Percentiles rank a stretch among this genome's conserved stretches.
Evolutionary conservation across 2,888 invertebrate species (phyloP).

Genomic region (Tinea semifulvella): DNA sequence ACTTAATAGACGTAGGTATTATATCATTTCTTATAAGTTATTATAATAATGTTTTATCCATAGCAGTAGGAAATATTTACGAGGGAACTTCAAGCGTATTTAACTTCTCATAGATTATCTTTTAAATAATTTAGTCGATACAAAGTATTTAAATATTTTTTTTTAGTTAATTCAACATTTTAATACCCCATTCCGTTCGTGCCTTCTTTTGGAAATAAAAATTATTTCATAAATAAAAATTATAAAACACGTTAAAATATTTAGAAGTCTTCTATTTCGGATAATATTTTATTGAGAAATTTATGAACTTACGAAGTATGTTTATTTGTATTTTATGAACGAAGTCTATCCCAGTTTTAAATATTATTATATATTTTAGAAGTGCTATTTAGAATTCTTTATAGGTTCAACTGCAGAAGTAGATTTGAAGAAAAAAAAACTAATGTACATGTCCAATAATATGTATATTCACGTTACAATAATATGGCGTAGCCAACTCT

Average conservation of each 20-base stretch:
- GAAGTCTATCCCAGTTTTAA: constrained; percentile 2
- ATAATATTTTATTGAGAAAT: constrained; percentile 1
- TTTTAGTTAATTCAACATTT: too few species aligned
- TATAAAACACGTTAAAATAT: not conserved
- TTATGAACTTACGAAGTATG: not conserved
- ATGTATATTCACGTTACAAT: too few species aligned
- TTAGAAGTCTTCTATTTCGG: constrained; percentile 5
- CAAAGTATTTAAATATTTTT: too few species aligned
- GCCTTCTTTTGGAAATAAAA: constrained; percentile 12
- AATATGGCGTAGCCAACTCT: too few species aligned
- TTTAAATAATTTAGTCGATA: too few species aligned
- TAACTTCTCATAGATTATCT: too few species aligned
- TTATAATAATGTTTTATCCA: not conserved
- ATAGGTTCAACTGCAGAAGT: too few species aligned
- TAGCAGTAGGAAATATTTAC: not conserved
- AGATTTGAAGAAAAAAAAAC: too few species aligned
- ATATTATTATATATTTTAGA: not conserved
- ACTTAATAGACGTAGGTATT: not conserved
- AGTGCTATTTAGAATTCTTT: not conserved
- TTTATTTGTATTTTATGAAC: too few species aligned
- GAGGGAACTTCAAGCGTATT: too few species aligned
- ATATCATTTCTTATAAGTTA: not conserved
- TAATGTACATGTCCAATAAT: too few species aligned
- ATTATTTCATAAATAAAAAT: constrained; percentile 5
- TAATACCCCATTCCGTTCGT: constrained; percentile 11